A percentile compares a stretch with the other conserved stretches of the same genome.
Conservation (phyloP, 2,888 invertebrate species). For the Drosophila meridionalis region DNA sequence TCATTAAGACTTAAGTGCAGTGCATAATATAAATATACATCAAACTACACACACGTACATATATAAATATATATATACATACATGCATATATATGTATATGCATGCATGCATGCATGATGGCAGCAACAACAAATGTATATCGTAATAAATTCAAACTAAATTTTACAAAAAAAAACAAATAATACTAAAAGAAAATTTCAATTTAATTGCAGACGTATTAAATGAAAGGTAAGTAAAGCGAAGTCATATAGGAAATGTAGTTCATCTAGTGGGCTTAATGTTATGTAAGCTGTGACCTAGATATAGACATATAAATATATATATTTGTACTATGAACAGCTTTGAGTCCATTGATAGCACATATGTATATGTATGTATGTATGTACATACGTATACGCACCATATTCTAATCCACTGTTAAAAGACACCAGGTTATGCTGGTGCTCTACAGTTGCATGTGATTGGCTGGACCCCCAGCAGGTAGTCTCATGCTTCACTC, state of each 20-base stretch:
- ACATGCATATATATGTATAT: conserved; percentile 23
- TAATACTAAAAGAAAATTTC: background rate
- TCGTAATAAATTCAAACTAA: conserved; percentile 76
- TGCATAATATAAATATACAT: conserved; percentile 57
- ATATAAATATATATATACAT: background rate
- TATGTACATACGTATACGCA: background rate
- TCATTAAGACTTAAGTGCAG: conserved; percentile 72
- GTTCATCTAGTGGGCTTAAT: background rate
- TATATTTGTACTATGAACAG: background rate
- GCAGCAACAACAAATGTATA: conserved; percentile 60
- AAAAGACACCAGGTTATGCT: too few species aligned
- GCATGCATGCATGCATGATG: conserved; percentile 41
- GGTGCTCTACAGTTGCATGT: too few species aligned
- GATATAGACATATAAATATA: background rate
- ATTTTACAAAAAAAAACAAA: conserved; percentile 62
- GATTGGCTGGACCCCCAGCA: too few species aligned
- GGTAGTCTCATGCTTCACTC: too few species aligned
- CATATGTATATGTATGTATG: background rate
- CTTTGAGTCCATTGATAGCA: background rate
- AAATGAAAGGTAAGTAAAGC: too few species aligned
- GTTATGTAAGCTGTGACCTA: background rate
- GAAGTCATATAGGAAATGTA: background rate
- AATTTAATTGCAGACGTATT: background rate
- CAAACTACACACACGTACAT: conserved; percentile 26
- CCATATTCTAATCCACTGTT: too few species aligned